Base-by-base conservation (phyloP, 2,113 vertebrate species). In the Ictalurus punctatus region DNA sequence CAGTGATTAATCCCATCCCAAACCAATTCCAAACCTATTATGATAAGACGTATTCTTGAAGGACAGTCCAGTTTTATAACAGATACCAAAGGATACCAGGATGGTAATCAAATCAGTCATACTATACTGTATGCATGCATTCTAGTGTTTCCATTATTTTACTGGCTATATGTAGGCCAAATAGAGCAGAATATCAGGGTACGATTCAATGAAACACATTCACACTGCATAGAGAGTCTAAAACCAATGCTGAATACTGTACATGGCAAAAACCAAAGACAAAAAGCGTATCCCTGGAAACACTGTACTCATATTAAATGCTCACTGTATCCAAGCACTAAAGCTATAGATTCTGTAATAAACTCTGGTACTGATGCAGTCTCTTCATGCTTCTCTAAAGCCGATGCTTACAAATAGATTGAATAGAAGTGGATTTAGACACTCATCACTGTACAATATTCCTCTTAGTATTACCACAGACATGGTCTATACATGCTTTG, bases 331-430 rank as follows among this genome's bases (percentile, higher is more conserved):
- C 30, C 30, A 63, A 27, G 30, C 23, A 84, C 40, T 84, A 67
- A n/a, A 44, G 25, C 4, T 84, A 23, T 84, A 48, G 13, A 27
- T 21, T 25, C n/a, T 61, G 80, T 23, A 48, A 84, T 92, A 92
- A 84, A 90, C 4, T 5, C 74, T 85, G 83, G 86, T 87, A 25
- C 25, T 69, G 19, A 73, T 58, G 23, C 81, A 82, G 34, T 74
- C 54, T 34, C 34, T 73, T 83, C 17, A 23, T 40, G 59, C 21
- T 84, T 69, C 30, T 37, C 54, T 76, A 78, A 86, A 63, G 6
- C 58, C 48, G 56, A 52, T 76, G 6, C 84, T 56, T 69, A n/a
- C 7, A 84, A 65, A 84, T 48, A n/a, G 44, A 67, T 84, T 16
- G 12, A 67, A 48, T 67, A n/a, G 13, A 67, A 17, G 9, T 37